These are phyloP conservation scores for Euwallacea fornicatus DNA, from an alignment of 1,140 invertebrate genomes.

Conservation along the genomic window DNA sequence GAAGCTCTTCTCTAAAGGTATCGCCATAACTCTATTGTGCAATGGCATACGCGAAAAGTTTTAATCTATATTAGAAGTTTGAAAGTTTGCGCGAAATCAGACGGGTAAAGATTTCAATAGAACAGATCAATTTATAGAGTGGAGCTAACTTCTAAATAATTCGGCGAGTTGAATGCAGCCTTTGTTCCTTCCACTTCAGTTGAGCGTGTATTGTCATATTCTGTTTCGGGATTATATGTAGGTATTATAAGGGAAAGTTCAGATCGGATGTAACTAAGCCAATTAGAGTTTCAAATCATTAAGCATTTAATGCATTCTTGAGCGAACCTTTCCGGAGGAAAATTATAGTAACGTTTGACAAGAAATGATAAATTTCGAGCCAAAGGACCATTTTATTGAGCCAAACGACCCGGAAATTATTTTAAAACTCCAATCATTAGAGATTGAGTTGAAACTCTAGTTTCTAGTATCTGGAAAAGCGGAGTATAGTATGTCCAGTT, in stretches of 20 bases:
- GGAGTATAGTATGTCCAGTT: slow-evolving; percentile 2
- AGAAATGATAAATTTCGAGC: too few species aligned
- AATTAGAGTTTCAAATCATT: background rate
- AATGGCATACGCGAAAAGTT: slow-evolving; percentile 1
- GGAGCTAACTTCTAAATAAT: slow-evolving; percentile 14
- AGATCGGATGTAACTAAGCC: background rate
- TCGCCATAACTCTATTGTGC: background rate
- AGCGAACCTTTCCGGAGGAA: too few species aligned
- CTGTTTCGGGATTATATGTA: background rate
- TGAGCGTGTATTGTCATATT: slow-evolving; percentile 2
- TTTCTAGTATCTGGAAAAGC: background rate
- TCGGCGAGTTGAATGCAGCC: slow-evolving; percentile 6
- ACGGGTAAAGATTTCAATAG: slow-evolving; percentile 21
- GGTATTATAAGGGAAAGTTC: background rate
- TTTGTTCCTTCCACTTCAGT: background rate
- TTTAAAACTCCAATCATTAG: slow-evolving; percentile 1
- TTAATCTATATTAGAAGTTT: slow-evolving; percentile 2
- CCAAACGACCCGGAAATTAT: too few species aligned
- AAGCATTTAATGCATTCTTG: too few species aligned
- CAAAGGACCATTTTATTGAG: too few species aligned
- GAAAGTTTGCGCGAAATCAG: slow-evolving; percentile 17
- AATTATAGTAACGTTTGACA: too few species aligned
- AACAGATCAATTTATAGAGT: slow-evolving; percentile 7
- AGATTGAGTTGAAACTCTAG: background rate
- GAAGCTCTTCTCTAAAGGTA: background rate